These are phyloP conservation scores for Acrocephalus arundinaceus DNA, from an alignment of 2,113 vertebrate genomes.

Conservation along the genomic window DNA sequence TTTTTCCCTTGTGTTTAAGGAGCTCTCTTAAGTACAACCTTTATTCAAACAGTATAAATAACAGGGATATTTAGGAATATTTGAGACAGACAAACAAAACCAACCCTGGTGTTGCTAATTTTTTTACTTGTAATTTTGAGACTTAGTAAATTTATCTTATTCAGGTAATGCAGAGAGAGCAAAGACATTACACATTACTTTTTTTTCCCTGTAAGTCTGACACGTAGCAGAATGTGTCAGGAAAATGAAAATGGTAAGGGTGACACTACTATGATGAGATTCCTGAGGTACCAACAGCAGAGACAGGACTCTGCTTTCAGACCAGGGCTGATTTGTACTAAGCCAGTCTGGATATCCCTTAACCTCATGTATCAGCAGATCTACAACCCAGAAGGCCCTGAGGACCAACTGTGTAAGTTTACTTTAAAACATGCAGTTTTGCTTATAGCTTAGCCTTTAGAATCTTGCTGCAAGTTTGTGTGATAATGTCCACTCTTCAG, in stretches of 20 bases:
- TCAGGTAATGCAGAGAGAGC: background rate
- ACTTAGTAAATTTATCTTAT: background rate
- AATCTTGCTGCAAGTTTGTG: background rate
- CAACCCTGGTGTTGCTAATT: background rate
- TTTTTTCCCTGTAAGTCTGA: background rate
- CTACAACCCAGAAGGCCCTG: background rate
- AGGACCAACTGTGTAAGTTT: background rate
- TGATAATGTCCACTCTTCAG: background rate
- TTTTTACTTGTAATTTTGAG: background rate
- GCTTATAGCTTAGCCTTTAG: background rate
- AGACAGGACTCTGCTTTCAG: background rate
- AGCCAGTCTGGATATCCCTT: background rate
- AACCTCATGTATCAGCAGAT: background rate
- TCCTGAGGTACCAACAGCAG: background rate
- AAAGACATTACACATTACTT: background rate
- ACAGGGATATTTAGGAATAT: background rate
- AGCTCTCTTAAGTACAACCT: background rate
- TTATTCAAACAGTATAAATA: background rate
- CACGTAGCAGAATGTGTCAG: background rate
- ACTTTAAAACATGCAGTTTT: background rate
- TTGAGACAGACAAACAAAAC: background rate
- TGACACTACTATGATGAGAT: background rate
- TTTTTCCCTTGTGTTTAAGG: background rate
- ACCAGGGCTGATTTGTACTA: background rate
- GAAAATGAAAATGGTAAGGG: background rate